Percentiles rank a stretch among this genome's conserved stretches.
Conservation (phyloP, 2,888 invertebrate genomes). For the Tinea pellionella region DNA sequence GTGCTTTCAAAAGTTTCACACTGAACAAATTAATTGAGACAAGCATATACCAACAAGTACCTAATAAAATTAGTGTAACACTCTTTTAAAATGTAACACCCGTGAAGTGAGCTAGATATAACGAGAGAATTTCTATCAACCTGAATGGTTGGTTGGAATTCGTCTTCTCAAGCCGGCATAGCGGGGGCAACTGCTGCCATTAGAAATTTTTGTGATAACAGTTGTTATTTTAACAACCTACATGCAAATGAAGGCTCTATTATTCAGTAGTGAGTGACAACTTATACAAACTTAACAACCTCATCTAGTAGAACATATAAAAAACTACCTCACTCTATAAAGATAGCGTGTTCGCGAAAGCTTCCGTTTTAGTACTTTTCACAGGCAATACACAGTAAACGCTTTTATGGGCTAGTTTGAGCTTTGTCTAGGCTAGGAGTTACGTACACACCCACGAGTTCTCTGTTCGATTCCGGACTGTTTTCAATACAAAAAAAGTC, state of each 20-base stretch:
- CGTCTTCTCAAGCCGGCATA: too few relatives aligned
- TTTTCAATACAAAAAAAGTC: too few relatives aligned
- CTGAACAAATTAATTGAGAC: neutral
- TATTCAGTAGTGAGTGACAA: neutral
- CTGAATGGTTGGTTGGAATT: too few relatives aligned
- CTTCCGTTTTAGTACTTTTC: conserved; percentile 1
- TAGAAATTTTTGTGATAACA: too few relatives aligned
- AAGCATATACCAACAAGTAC: too few relatives aligned
- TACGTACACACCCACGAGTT: neutral
- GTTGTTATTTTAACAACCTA: too few relatives aligned
- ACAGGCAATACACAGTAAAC: conserved; percentile 4
- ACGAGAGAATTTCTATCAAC: too few relatives aligned
- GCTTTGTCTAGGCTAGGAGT: neutral
- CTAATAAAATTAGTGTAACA: too few relatives aligned
- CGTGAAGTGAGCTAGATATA: too few relatives aligned
- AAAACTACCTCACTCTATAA: neutral
- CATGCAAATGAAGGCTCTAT: neutral
- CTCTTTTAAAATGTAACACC: too few relatives aligned
- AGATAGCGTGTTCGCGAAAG: neutral
- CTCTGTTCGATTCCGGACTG: neutral
- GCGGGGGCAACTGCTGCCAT: too few relatives aligned
- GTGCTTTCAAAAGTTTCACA: neutral
- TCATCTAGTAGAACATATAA: neutral
- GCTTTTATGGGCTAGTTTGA: neutral
- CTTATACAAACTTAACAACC: neutral